Evolutionary conservation across 1,140 invertebrate species (phyloP).

Genomic region (Harlomillsia oculata): DNA sequence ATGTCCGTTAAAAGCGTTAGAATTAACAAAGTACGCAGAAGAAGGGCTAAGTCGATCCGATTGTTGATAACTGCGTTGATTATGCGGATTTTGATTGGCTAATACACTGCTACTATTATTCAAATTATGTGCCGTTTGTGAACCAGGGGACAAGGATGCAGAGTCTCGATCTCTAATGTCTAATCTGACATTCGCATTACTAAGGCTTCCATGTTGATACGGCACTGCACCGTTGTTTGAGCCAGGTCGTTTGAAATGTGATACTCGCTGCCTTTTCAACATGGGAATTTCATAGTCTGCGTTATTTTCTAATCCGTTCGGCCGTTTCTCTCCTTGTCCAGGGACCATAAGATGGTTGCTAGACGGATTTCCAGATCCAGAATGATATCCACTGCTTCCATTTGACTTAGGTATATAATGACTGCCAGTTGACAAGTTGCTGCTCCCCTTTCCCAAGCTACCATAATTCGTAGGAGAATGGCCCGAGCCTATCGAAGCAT

Average conservation of each 20-base stretch:
- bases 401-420: constrained; percentile 42
- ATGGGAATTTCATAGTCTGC: constrained; percentile 19
- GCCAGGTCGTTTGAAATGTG: constrained; percentile 50
- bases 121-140: too few species aligned
- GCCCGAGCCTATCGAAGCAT: constrained; percentile 17
- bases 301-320: not conserved
- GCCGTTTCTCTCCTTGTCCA: constrained; percentile 12
- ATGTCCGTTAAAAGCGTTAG: too few species aligned
- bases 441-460: not conserved
- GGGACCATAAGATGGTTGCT: not conserved
- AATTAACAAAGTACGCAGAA: too few species aligned
- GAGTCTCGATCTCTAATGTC: constrained; percentile 9
- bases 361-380: not conserved
- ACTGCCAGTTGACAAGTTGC: constrained; percentile 54
- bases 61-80: too few species aligned
- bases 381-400: not conserved
- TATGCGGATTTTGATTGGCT: too few species aligned
- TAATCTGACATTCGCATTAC: constrained; percentile 8
- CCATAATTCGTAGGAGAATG: constrained; percentile 22
- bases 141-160: not conserved
- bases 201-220: constrained; percentile 1
- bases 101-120: too few species aligned
- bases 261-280: constrained; percentile 69
- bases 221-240: constrained; percentile 5
- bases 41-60: too few species aligned